phyloP scores from a whole-genome alignment of 2,888 invertebrate species.

The Bombylius discolor region DNA sequence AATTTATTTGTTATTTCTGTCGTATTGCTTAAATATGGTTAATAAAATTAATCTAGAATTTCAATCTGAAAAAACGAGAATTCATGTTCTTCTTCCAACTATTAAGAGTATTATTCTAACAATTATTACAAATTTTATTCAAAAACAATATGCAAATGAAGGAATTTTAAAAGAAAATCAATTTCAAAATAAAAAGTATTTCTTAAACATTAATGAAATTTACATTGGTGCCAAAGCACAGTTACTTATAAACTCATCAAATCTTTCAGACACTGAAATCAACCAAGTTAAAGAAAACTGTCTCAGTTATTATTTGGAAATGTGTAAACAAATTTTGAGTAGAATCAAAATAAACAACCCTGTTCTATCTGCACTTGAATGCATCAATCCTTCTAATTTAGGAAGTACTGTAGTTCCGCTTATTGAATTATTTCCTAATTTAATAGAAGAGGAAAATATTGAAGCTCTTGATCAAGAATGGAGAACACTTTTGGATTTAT shows the following conservation, averaged over 20 bases:
- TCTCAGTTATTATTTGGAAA: background rate
- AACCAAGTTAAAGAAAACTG: background rate
- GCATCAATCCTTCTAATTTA: background rate
- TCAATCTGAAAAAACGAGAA: conserved; percentile 3
- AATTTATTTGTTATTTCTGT: conserved; percentile 4
- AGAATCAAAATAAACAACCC: background rate
- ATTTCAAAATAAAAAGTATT: too few relatives aligned
- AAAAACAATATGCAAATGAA: too few relatives aligned
- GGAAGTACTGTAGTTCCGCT: background rate
- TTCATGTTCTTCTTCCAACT: conserved; percentile 4
- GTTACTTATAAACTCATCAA: conserved; percentile 2
- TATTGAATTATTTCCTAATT: background rate
- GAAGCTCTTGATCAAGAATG: background rate
- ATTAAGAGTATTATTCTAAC: too few relatives aligned
- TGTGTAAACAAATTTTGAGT: background rate
- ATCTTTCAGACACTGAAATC: background rate
- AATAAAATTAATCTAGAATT: conserved; percentile 6
- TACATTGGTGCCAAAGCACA: conserved; percentile 8
- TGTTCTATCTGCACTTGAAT: background rate
- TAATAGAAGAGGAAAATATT: background rate
- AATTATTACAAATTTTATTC: too few relatives aligned
- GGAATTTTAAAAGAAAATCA: too few relatives aligned
- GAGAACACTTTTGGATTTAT: background rate
- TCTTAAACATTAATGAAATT: conserved; percentile 1
- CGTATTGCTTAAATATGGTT: conserved; percentile 1